Conservation (phyloP, 2,888 invertebrate genomes). For the Chaetogeoica ovagalla region DNA sequence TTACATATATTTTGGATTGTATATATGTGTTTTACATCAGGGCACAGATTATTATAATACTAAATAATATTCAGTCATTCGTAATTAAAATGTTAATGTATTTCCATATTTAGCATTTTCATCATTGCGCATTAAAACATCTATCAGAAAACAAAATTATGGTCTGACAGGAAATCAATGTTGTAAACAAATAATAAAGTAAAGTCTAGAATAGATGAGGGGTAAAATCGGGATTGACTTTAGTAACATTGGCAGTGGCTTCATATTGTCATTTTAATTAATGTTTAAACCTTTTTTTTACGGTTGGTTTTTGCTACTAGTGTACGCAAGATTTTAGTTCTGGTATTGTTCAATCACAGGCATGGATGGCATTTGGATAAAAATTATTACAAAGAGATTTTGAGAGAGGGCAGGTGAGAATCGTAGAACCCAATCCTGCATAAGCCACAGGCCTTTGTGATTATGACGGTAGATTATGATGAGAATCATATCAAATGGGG, state of each 20-base stretch:
- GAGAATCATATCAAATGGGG: neutral
- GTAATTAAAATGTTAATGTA: conserved; percentile 23
- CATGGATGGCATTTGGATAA: no score
- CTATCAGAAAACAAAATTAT: conserved; percentile 22
- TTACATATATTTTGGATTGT: no score
- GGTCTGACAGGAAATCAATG: conserved; percentile 43
- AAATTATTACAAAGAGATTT: no score
- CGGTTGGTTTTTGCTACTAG: neutral
- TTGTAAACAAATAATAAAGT: conserved; percentile 4
- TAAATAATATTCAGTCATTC: neutral
- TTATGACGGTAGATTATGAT: neutral
- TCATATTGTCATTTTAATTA: conserved; percentile 31
- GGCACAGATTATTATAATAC: neutral
- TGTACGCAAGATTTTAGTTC: no score
- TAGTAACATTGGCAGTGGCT: neutral
- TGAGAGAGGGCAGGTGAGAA: no score
- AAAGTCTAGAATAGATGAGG: neutral
- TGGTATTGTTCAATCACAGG: no score
- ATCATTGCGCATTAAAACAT: conserved; percentile 13
- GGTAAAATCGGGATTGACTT: conserved; percentile 1
- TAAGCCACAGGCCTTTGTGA: no score
- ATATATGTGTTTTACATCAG: no score
- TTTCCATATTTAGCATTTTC: conserved; percentile 2
- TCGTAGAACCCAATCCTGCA: no score
- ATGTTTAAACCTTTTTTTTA: conserved; percentile 33